Conservation (phyloP, 2,888 invertebrate genomes). For the Glomeris marginata region DNA sequence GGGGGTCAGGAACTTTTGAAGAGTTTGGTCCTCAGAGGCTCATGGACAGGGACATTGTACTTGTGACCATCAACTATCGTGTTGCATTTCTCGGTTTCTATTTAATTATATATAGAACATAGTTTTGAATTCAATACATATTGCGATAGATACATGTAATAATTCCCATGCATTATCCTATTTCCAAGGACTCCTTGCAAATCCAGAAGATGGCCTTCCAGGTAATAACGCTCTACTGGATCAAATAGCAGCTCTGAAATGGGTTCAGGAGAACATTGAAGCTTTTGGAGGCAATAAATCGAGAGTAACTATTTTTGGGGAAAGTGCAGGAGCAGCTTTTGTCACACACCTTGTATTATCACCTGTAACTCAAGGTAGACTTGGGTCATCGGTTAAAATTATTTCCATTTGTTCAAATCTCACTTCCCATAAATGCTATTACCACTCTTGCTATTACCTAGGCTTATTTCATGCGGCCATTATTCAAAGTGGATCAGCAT, state of each 20-base stretch:
- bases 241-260: background rate
- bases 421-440: too few species aligned
- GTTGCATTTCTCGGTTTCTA: too few species aligned
- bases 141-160: too few species aligned
- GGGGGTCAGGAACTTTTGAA: too few species aligned
- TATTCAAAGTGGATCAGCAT: constrained; percentile 10
- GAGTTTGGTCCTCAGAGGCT: too few species aligned
- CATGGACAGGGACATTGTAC: too few species aligned
- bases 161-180: too few species aligned
- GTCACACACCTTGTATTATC: too few species aligned
- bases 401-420: background rate
- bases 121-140: too few species aligned
- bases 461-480: constrained; percentile 10
- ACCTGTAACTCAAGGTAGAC: background rate
- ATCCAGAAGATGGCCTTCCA: background rate
- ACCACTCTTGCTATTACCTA: background rate
- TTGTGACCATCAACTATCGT: too few species aligned
- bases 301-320: constrained; percentile 1
- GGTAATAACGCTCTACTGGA: constrained; percentile 1
- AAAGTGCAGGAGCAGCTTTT: background rate
- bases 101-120: too few species aligned
- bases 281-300: background rate
- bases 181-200: background rate
- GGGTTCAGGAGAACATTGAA: constrained; percentile 3
- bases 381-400: background rate